Evolutionary conservation across 2,888 invertebrate species (phyloP), one percentile per base, ranked within the genome.

Genomic region (Rhamnusium bicolor): DNA sequence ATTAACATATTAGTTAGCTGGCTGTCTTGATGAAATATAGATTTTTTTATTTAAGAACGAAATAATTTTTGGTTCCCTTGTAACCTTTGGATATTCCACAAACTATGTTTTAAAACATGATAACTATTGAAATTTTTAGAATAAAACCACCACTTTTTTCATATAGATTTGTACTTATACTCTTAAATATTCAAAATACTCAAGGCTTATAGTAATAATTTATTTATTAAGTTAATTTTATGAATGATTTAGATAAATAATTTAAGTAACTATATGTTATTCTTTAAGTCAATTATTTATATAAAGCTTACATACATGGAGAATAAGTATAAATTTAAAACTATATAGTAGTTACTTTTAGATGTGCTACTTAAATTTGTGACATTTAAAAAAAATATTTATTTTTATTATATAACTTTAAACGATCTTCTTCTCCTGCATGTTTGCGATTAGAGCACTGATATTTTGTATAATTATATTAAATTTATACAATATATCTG

Each of bases 351-450:
- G 40, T 47, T 2, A 16, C 40, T 19, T 7, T 46, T 12, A 32
- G 46, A 5, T 19, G 1, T 29, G 40, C 12, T 40, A 62, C 10
- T 29, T 21, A 16, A 27, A 47, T 47, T 40, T 19, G 12, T 54
- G 21, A 47, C n/a, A n/a, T n/a, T n/a, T 56, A 21, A 40, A 56
- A 32, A 32, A 32, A 32, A 32, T 32, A n/a, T 40, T 40, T 66
- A 66, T 69, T 62, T n/a, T n/a, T 71, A 73, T 68, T 46, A 53
- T 63, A 51, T 21, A 60, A 18, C 1, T 51, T 8, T 18, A 51
- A 4, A 49, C 4, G 12, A 16, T 71, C 74, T 76, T 79, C 79
- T 80, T 81, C 81, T 81, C 77, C 81, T 78, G 80, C 75, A 81
- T 73, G 81, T 81, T 76, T 79, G 79, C 68, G 47, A 70, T 14